A percentile compares a stretch with the other conserved stretches of the same genome.
Conservation (phyloP, 2,888 invertebrate genomes). For the Caenorhabditis plicata region DNA sequence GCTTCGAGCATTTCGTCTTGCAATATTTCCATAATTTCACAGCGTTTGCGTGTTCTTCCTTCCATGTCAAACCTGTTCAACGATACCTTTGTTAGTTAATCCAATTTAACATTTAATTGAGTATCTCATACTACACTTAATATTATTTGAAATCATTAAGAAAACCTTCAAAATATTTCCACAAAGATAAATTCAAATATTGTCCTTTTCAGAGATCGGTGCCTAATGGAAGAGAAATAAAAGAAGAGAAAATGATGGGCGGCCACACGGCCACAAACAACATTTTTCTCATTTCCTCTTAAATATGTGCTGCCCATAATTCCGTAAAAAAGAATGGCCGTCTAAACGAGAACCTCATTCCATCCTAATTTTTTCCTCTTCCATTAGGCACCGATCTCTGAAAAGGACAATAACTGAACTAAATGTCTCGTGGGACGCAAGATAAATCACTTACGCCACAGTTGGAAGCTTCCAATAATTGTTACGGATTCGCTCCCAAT, state of each 20-base stretch:
- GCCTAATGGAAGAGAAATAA: too few relatives aligned
- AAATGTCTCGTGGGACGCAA: too few relatives aligned
- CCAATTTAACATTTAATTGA: too few relatives aligned
- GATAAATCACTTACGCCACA: slow-evolving; percentile 18
- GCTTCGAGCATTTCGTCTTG: slow-evolving; percentile 62
- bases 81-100: neutral
- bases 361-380: too few relatives aligned
- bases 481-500: slow-evolving; percentile 54
- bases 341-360: too few relatives aligned
- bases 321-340: too few relatives aligned
- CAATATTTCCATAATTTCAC: slow-evolving; percentile 54
- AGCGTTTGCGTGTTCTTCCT: slow-evolving; percentile 51
- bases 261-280: too few relatives aligned
- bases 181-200: neutral
- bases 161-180: too few relatives aligned
- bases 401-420: neutral
- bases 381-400: neutral
- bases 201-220: neutral
- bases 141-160: too few relatives aligned
- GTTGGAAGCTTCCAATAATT: slow-evolving; percentile 54
- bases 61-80: slow-evolving; percentile 39
- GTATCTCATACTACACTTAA: neutral
- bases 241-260: too few relatives aligned
- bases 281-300: too few relatives aligned
- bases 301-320: too few relatives aligned